Evolutionary conservation across 1,140 invertebrate genomes (phyloP).

Genomic region (Andricus grossulariae): DNA sequence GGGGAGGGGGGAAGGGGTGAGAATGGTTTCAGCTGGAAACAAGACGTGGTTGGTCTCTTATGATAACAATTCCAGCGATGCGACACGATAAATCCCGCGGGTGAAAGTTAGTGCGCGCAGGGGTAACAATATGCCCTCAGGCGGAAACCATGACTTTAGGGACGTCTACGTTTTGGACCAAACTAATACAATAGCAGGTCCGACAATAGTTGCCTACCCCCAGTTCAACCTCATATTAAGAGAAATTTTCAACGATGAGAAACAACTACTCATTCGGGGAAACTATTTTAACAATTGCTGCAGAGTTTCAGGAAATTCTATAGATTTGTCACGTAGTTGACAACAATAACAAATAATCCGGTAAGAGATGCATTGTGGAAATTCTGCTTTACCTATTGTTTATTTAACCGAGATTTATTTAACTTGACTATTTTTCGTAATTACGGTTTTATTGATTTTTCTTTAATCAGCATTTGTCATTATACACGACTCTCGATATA

Average conservation of each 20-base stretch:
- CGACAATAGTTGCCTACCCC: background rate
- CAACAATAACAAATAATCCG: too few relatives aligned
- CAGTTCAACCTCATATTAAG: slow-evolving; percentile 16
- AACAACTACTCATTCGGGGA: background rate
- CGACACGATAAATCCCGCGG: slow-evolving; percentile 50
- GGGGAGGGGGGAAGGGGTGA: slow-evolving; percentile 1
- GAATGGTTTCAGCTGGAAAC: slow-evolving; percentile 43
- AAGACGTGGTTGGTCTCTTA: slow-evolving; percentile 49
- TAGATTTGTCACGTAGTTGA: too few relatives aligned
- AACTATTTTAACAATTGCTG: slow-evolving; percentile 5
- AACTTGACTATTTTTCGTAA: too few relatives aligned
- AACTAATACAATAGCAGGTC: slow-evolving; percentile 3
- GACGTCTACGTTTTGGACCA: background rate
- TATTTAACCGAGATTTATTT: too few relatives aligned
- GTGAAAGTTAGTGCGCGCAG: slow-evolving; percentile 46
- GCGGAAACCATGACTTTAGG: slow-evolving; percentile 28
- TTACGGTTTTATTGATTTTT: too few relatives aligned
- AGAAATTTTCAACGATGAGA: slow-evolving; percentile 7
- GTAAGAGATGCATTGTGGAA: too few relatives aligned
- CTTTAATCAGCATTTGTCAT: too few relatives aligned
- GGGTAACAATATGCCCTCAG: slow-evolving; percentile 50
- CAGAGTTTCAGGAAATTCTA: too few relatives aligned
- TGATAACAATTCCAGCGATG: slow-evolving; percentile 50
- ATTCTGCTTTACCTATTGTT: too few relatives aligned
- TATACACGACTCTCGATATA: too few relatives aligned